Evolutionary conservation across 2,797 vertebrate genomes (phyloP).

Genomic region (Eutrigla gurnardus): DNA sequence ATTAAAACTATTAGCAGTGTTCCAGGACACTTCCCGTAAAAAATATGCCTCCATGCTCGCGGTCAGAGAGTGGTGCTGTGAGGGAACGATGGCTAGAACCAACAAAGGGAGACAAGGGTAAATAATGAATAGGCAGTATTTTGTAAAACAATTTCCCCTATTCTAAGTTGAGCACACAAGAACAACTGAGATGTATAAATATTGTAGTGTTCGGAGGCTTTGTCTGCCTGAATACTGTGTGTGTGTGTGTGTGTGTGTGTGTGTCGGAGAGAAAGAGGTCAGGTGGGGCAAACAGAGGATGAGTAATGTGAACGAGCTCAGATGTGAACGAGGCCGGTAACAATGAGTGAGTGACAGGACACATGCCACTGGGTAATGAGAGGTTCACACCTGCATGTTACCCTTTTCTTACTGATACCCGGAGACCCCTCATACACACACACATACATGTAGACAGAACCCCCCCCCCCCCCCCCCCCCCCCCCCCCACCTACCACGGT

Average conservation of each 20-base stretch:
- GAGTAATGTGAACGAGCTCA: slow-evolving; percentile 82
- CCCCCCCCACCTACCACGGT: slow-evolving; percentile 2
- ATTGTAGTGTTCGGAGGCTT: slow-evolving; percentile 65
- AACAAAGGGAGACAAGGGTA: slow-evolving; percentile 51
- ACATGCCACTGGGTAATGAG: slow-evolving; percentile 81
- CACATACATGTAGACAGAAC: neutral
- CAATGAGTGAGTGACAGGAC: slow-evolving; percentile 80
- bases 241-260: neutral
- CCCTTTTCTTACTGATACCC: slow-evolving; percentile 49
- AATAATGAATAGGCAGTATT: slow-evolving; percentile 72
- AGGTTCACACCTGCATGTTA: slow-evolving; percentile 73
- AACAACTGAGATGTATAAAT: slow-evolving; percentile 72
- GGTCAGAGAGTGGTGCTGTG: slow-evolving; percentile 21
- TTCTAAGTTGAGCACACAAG: slow-evolving; percentile 62
- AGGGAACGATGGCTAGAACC: slow-evolving; percentile 36
- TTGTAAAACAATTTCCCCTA: slow-evolving; percentile 69
- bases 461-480: too few species aligned
- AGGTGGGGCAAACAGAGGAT: slow-evolving; percentile 79
- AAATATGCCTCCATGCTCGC: neutral
- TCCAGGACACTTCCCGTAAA: neutral
- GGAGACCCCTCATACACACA: slow-evolving; percentile 19
- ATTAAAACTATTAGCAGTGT: slow-evolving; percentile 11
- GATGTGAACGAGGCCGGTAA: slow-evolving; percentile 72
- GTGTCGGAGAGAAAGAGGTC: slow-evolving; percentile 56
- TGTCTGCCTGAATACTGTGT: slow-evolving; percentile 55